These are phyloP conservation scores for Pteronotus mesoamericanus DNA, from an alignment of 2,797 vertebrate species.

Conservation along the genomic window DNA sequence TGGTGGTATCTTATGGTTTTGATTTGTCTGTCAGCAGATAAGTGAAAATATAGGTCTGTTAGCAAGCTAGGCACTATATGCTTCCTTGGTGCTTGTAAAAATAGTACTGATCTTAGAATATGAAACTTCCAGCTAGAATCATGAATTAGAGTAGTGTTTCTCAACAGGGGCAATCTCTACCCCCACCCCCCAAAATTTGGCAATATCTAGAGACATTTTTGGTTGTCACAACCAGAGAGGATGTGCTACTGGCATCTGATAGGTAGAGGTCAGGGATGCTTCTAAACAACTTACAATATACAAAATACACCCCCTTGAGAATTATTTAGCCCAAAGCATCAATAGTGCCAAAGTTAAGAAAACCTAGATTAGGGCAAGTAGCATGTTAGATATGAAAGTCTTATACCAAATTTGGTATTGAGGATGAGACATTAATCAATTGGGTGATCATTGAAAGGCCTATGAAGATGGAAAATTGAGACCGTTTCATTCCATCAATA, in stretches of 20 bases:
- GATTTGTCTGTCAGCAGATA: slow-evolving; percentile 10
- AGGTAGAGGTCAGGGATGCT: background rate
- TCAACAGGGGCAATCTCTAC: background rate
- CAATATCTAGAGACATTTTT: background rate
- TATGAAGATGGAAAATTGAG: background rate
- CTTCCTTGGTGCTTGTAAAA: background rate
- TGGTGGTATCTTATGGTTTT: background rate
- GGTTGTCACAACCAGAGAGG: background rate
- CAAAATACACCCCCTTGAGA: background rate
- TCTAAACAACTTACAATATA: background rate
- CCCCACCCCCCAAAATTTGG: background rate
- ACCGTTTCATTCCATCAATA: background rate
- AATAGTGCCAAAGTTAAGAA: background rate
- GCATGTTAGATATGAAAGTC: background rate
- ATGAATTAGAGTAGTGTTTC: slow-evolving; percentile 32
- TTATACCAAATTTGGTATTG: background rate
- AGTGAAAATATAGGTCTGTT: background rate
- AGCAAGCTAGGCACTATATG: background rate
- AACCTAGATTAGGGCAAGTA: background rate
- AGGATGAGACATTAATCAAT: background rate
- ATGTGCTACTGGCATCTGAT: background rate
- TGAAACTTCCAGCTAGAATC: background rate
- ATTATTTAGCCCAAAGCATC: background rate
- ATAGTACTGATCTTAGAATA: background rate
- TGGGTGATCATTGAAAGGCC: slow-evolving; percentile 19